Evolutionary conservation across 1,140 invertebrate species (phyloP).

Genomic region (Carcinoscorpius rotundicauda): DNA sequence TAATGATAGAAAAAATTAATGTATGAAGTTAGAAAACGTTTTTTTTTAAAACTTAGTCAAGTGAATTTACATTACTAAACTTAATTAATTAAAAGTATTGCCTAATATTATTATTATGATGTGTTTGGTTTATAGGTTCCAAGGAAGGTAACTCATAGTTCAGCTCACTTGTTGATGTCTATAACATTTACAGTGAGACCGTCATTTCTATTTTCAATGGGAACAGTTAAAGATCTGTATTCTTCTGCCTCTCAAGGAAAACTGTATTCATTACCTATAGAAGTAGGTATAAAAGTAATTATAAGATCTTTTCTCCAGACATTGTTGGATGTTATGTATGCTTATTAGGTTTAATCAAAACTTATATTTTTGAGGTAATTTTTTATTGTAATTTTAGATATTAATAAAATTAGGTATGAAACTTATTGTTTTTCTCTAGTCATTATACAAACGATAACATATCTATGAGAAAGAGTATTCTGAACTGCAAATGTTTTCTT

Average conservation of each 20-base stretch:
- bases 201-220: slow-evolving; percentile 38
- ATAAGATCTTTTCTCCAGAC: neutral
- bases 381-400: neutral
- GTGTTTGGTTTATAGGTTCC: slow-evolving; percentile 29
- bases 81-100: slow-evolving; percentile 7
- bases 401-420: neutral
- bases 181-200: slow-evolving; percentile 44
- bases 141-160: slow-evolving; percentile 44
- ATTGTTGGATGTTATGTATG: neutral
- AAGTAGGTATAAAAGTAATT: slow-evolving; percentile 29
- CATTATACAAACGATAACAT: too few species aligned
- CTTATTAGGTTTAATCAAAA: neutral
- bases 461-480: too few species aligned
- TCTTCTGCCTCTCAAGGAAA: slow-evolving; percentile 35
- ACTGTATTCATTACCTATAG: slow-evolving; percentile 31
- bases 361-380: neutral
- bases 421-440: too few species aligned
- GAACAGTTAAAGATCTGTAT: slow-evolving; percentile 37
- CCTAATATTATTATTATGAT: neutral
- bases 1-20: too few species aligned
- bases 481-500: too few species aligned
- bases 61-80: neutral
- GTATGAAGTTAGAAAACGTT: too few species aligned
- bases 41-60: too few species aligned
- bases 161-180: slow-evolving; percentile 45